Base-by-base conservation (phyloP, 2,888 invertebrate species). In the Cerastis rubricosa region DNA sequence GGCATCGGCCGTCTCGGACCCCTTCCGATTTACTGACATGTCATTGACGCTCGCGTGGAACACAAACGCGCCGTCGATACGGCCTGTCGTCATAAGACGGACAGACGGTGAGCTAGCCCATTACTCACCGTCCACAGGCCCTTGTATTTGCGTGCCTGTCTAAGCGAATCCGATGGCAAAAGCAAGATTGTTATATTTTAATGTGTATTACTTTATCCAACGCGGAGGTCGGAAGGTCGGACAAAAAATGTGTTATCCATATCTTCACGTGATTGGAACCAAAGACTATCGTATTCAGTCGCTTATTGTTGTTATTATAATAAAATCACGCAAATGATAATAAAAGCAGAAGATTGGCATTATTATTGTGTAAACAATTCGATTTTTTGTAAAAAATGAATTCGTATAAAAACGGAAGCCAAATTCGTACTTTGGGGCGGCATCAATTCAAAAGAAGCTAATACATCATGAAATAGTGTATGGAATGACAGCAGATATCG, bases 281-380 rank as follows among this genome's bases (percentile, higher is more conserved):
- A 17, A 12, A 25, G 14, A 49, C 66, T 49, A 66, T 66, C 49
- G 19, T 49, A n/a, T 40, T 49, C 19, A 43, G 17, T 22, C 2
- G 54, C 61, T 45, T 54, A 66, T 45, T 67, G 43, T 63, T 61
- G 11, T n/a, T 47, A 57, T 54, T 79, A 43, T 73, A 29, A 40
- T 70, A 47, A 64, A 22, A 67, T 54, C 51, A 47, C 59, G 19
- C 25, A 8, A 63, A 40, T 40, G 49, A 78, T 61, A 78, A 25
- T 29, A 57, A n/a, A 8, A 68, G 25, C 25, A 12, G 17, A 22
- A 67, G 25, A 57, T 66, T 49, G 29, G n/a, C 14, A 57, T 45
- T 64, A 54, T 40, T 67, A 45, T 12, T 63, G 19, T 29, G 61
- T 45, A 51, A 64, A 43, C 14, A 64, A n/a, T 35, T 61, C 0